These are phyloP conservation scores for Sinopyrophorus schimmeli DNA, from an alignment of 2,888 invertebrate species.

Conservation along the genomic window DNA sequence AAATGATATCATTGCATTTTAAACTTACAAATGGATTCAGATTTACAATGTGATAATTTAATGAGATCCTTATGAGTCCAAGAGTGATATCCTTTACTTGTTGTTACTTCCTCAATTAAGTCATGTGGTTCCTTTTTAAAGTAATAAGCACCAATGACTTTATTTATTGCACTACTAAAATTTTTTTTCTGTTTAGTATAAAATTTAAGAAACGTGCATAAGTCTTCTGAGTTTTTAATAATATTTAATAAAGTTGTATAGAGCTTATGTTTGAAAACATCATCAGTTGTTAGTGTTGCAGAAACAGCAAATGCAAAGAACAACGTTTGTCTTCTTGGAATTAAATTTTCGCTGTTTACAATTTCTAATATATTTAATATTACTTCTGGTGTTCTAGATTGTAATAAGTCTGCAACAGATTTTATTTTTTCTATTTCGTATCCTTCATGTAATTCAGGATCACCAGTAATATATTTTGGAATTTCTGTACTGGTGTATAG, in stretches of 20 bases:
- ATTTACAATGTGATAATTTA: constrained; percentile 64
- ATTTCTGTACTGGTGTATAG: constrained; percentile 42
- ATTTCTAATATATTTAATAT: constrained; percentile 37
- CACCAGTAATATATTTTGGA: constrained; percentile 42
- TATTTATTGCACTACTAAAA: constrained; percentile 51
- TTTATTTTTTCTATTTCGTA: constrained; percentile 21
- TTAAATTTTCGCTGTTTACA: constrained; percentile 39
- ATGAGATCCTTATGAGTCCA: constrained; percentile 76
- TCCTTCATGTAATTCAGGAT: constrained; percentile 40
- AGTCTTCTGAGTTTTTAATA: constrained; percentile 63
- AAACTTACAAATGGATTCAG: constrained; percentile 56
- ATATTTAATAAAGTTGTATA: constrained; percentile 52
- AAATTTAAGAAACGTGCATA: constrained; percentile 47
- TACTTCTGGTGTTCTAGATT: constrained; percentile 13
- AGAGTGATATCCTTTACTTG: constrained; percentile 65
- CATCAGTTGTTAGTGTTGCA: background rate
- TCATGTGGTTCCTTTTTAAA: constrained; percentile 62
- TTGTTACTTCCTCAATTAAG: constrained; percentile 66
- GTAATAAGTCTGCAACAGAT: constrained; percentile 23
- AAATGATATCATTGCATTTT: constrained; percentile 7
- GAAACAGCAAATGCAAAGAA: constrained; percentile 42
- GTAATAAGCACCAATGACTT: constrained; percentile 69
- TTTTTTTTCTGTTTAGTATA: constrained; percentile 39
- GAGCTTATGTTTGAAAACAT: constrained; percentile 25
- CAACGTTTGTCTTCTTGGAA: constrained; percentile 40